Base-by-base conservation (phyloP, 2,797 vertebrate genomes). In the Periophthalmus magnuspinnatus region DNA sequence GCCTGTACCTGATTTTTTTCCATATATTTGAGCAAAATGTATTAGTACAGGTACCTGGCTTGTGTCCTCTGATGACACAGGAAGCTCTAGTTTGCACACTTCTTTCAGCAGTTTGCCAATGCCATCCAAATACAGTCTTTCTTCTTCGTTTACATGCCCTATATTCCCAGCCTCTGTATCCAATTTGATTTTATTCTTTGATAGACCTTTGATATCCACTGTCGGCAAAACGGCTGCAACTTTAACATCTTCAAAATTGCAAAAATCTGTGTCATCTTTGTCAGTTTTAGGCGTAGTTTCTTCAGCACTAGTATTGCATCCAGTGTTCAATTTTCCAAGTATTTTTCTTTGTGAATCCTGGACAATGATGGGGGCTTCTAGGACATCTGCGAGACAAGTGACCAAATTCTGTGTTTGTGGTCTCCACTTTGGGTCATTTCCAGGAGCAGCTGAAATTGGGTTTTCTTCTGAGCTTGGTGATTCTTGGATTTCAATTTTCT, bases 11-110 rank as follows among this genome's bases (percentile, higher is more conserved):
- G n/a, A n/a, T n/a, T 45, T 16, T 41, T 16, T 45, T 16, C 13
- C 13, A 0, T 45, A 14, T 45, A 16, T 14, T 45, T 45, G 2
- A 45, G 41, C 41, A 14, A 14, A 45, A 45, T 45, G 14, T 41
- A 9, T 13, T 14, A 45, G 10, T 45, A 13, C 14, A 45, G 41
- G 41, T 79, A 89, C 87, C 86, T 82, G 82, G 58, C 33, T 34
- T 33, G 28, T 32, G 60, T 78, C 74, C 34, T 80, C 70, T 58
- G 32, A 41, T 0, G 6, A 59, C 8, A 38, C 64, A 5, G 68
- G 45, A 5, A 56, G 21, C 4, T 22, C 28, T 56, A 17, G 13
- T 7, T 63, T 50, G n/a, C 48, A 67, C 52, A 36, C 67, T 34
- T 54, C 68, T 45, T 41, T 21, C 9, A 17, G 56, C 47, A 56